Percentiles rank a stretch among this genome's conserved stretches.
These are phyloP conservation scores for Anticlea derivata DNA, from an alignment of 2,888 invertebrate species.

Conservation along the genomic window DNA sequence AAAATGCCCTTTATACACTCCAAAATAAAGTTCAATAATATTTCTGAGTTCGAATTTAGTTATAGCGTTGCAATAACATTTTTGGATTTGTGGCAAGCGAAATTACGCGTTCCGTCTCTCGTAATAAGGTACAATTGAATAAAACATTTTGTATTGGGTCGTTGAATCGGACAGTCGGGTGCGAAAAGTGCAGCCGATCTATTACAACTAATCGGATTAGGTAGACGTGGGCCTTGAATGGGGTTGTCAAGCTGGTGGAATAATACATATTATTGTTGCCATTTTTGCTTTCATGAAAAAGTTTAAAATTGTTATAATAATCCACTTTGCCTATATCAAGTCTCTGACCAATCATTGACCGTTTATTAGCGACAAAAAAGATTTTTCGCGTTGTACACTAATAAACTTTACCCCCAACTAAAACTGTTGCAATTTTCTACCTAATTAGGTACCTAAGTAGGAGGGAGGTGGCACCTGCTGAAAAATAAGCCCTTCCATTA, in stretches of 20 bases:
- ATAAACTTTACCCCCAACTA: no score
- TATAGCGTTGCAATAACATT: background rate
- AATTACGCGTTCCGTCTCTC: background rate
- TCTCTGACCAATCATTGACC: no score
- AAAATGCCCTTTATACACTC: constrained; percentile 19
- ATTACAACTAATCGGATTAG: constrained; percentile 77
- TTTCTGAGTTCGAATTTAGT: background rate
- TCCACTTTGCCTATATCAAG: no score
- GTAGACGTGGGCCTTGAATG: constrained; percentile 63
- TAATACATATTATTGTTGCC: constrained; percentile 30
- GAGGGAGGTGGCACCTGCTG: no score
- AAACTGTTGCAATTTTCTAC: no score
- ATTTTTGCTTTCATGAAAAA: constrained; percentile 15
- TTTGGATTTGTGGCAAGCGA: background rate
- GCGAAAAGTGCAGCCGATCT: constrained; percentile 67
- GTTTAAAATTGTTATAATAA: background rate
- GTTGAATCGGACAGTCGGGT: constrained; percentile 37
- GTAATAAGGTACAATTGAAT: background rate
- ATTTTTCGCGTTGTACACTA: no score
- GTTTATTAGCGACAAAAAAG: no score
- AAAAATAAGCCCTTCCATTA: no score
- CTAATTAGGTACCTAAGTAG: no score
- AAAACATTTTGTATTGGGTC: background rate
- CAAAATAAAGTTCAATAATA: constrained; percentile 3
- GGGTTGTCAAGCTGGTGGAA: constrained; percentile 40